Conservation (phyloP, 2,888 invertebrate species). For the Sinodicranocentrus sp. region DNA sequence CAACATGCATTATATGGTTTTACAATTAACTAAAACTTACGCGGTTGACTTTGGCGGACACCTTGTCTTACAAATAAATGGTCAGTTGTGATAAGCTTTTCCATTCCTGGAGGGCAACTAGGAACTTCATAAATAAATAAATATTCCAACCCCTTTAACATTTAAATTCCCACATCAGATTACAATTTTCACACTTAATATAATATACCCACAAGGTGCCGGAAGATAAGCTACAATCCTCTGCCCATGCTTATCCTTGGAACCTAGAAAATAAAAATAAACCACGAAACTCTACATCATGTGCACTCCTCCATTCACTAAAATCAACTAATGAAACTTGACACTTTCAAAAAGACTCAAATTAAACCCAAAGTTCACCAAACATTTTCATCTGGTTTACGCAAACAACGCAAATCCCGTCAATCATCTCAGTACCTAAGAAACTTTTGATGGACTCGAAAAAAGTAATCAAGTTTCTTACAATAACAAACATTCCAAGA, state of each 20-base stretch:
- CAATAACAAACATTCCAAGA: not conserved
- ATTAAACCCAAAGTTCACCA: no score
- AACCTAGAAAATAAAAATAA: slow-evolving; percentile 7
- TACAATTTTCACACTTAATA: no score
- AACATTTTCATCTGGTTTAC: no score
- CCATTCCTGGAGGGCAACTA: slow-evolving; percentile 72
- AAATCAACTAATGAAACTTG: no score
- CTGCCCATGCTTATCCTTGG: slow-evolving; percentile 30
- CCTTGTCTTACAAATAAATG: slow-evolving; percentile 72
- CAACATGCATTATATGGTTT: no score
- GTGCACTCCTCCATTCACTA: no score
- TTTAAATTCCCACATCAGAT: no score
- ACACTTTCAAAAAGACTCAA: no score
- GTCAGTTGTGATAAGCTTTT: slow-evolving; percentile 57
- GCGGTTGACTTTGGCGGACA: slow-evolving; percentile 54
- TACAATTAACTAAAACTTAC: slow-evolving; percentile 59
- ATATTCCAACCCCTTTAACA: no score
- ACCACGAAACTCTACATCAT: no score
- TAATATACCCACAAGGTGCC: slow-evolving; percentile 50
- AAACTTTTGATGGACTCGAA: slow-evolving; percentile 18
- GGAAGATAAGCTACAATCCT: slow-evolving; percentile 65
- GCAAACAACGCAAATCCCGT: no score
- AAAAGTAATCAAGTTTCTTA: not conserved
- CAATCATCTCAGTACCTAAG: not conserved
- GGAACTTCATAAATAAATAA: slow-evolving; percentile 56